Evolutionary conservation across 2,113 vertebrate species (phyloP), one percentile per base, ranked within the genome.

Genomic region (Oreochromis spilurus): DNA sequence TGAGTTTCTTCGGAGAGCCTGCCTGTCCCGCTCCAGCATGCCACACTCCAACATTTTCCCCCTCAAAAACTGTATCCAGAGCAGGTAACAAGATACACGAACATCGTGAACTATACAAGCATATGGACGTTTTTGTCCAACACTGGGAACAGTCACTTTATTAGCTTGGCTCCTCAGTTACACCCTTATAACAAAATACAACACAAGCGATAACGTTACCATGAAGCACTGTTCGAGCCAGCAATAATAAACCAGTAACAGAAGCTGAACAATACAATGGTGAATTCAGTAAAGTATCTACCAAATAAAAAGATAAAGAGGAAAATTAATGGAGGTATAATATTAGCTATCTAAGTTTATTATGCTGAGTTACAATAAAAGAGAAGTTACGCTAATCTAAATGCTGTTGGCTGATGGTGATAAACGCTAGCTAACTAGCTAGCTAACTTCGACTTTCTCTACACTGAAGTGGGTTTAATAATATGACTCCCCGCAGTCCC

Each of bases 21-120:
- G 50, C 13, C 52, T 91, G 79, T 97, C 95, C 50, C 80, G 90
- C 14, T 95, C 78, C 79, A 87, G 62, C 96, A 97, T 96, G 40
- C 96, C 96, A 40, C 94, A 96, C 34, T 94, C 89, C 88, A 95
- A 48, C 96, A 96, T 97, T 2, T 77, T 91, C 48, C 58, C 67
- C 31, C 26, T 70, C 70, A 24, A 60, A 3, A 3, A 21, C 89
- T 82, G 58, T 8, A 3, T 4, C n/a, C 24, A 82, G 38, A 9
- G 82, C 79, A 85, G 17, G 11, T 11, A 26, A 36, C 2, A 55
- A 78, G 4, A 72, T 17, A 72, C 31, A 34, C 34, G 26, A 31
- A 43, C 29, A 12, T 54, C 38, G 5, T 26, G 3, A 16, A 58
- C 4, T 45, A 9, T 50, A n/a, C 19, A 9, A 5, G n/a, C 6